Evolutionary conservation across 2,888 invertebrate genomes (phyloP).

Genomic region (Podotricha telesiphe): DNA sequence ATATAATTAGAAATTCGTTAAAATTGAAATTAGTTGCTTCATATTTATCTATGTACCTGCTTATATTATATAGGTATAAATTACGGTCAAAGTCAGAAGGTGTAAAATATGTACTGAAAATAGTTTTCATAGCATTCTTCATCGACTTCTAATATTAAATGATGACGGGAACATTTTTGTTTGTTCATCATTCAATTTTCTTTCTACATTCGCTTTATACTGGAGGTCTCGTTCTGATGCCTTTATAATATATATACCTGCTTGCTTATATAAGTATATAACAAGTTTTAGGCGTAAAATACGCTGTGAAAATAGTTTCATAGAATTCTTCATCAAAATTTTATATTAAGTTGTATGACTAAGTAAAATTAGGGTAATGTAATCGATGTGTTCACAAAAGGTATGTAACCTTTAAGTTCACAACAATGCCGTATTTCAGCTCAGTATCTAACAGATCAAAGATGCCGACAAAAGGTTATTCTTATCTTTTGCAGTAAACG

Average conservation of each 20-base stretch:
- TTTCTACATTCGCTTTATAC: too few species aligned
- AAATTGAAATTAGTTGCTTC: slow-evolving; percentile 5
- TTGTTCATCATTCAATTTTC: too few species aligned
- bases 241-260: too few species aligned
- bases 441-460: slow-evolving; percentile 13
- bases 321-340: not conserved
- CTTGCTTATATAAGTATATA: too few species aligned
- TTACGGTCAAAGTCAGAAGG: not conserved
- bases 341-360: not conserved
- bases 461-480: slow-evolving; percentile 39
- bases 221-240: too few species aligned
- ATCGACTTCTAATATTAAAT: too few species aligned
- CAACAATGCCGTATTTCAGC: slow-evolving; percentile 9
- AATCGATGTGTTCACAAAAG: slow-evolving; percentile 13
- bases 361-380: not conserved
- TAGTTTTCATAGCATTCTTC: not conserved
- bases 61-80: not conserved
- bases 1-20: slow-evolving; percentile 41
- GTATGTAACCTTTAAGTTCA: not conserved
- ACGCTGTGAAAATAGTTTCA: not conserved
- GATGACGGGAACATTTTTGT: too few species aligned
- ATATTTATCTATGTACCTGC: not conserved
- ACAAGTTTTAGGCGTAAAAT: not conserved
- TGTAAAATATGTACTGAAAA: not conserved
- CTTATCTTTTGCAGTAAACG: slow-evolving; percentile 46